Percentiles rank a stretch among this genome's conserved stretches.
Evolutionary conservation across 2,113 vertebrate species (phyloP).

Genomic region (Pycnonotus jocosus): DNA sequence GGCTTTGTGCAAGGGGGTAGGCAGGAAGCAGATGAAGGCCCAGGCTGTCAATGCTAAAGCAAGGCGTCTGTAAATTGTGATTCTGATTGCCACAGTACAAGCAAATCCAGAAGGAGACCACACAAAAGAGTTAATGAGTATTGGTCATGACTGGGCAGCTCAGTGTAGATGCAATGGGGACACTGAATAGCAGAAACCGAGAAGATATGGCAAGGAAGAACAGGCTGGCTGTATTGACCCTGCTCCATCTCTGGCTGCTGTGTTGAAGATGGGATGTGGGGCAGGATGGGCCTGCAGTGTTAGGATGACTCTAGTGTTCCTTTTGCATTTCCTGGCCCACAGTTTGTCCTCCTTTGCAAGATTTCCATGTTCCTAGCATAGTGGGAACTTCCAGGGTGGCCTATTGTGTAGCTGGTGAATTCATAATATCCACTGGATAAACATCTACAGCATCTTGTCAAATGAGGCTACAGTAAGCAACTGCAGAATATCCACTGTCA

Average conservation of each 20-base stretch:
- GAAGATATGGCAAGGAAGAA: background rate
- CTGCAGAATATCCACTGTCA: background rate
- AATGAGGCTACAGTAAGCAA: background rate
- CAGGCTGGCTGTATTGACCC: background rate
- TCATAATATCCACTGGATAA: constrained; percentile 34
- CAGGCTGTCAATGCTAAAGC: background rate
- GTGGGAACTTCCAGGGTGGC: constrained; percentile 34
- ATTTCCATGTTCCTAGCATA: background rate
- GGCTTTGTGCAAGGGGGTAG: background rate
- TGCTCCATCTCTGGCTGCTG: background rate
- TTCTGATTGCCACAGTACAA: background rate
- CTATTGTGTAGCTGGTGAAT: constrained; percentile 42
- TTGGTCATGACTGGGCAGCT: background rate
- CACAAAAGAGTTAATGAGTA: background rate
- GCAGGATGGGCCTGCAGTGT: background rate
- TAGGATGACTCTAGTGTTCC: background rate
- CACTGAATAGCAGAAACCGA: background rate
- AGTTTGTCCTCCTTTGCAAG: background rate
- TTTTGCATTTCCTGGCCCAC: background rate
- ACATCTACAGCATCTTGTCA: constrained; percentile 25
- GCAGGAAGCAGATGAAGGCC: background rate
- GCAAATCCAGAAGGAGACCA: background rate
- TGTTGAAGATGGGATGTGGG: background rate
- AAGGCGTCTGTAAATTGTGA: background rate
- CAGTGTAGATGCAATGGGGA: background rate